phyloP scores from a whole-genome alignment of 2,888 invertebrate species.

The Meteorus colon region DNA sequence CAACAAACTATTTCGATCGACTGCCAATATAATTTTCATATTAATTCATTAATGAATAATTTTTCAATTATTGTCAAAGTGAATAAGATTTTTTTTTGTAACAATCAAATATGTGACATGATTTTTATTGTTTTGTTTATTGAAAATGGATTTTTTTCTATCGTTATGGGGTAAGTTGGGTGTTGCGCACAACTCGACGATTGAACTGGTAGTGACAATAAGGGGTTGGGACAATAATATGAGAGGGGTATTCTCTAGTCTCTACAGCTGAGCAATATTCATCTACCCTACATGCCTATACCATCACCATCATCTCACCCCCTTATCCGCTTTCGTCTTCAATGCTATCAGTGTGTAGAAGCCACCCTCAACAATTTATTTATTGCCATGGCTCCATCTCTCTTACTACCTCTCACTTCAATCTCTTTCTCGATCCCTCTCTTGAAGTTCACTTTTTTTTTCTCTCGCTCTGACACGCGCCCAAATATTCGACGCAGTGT shows the following conservation, averaged over 20 bases:
- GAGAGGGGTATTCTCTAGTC: slow-evolving; percentile 65
- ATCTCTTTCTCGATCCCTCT: background rate
- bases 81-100: background rate
- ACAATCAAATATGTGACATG: background rate
- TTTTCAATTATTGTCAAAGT: background rate
- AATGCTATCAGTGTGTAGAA: slow-evolving; percentile 58
- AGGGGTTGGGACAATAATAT: slow-evolving; percentile 70
- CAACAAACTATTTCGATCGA: background rate
- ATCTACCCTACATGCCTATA: slow-evolving; percentile 69
- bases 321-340: slow-evolving; percentile 58
- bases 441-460: background rate
- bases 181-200: slow-evolving; percentile 47
- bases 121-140: slow-evolving; percentile 23
- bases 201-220: slow-evolving; percentile 54
- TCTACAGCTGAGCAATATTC: slow-evolving; percentile 71
- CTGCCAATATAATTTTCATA: slow-evolving; percentile 25
- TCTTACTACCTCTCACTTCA: background rate
- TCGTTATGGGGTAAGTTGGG: background rate
- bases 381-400: slow-evolving; percentile 64
- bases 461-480: background rate
- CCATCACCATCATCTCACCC: background rate
- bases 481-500: slow-evolving; percentile 63
- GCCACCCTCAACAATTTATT: slow-evolving; percentile 72
- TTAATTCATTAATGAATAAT: slow-evolving; percentile 14
- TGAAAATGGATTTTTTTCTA: slow-evolving; percentile 22